A percentile compares a stretch with the other conserved stretches of the same genome.
These are phyloP conservation scores for Polydrusus tereticollis DNA, from an alignment of 2,888 invertebrate genomes.

Conservation along the genomic window DNA sequence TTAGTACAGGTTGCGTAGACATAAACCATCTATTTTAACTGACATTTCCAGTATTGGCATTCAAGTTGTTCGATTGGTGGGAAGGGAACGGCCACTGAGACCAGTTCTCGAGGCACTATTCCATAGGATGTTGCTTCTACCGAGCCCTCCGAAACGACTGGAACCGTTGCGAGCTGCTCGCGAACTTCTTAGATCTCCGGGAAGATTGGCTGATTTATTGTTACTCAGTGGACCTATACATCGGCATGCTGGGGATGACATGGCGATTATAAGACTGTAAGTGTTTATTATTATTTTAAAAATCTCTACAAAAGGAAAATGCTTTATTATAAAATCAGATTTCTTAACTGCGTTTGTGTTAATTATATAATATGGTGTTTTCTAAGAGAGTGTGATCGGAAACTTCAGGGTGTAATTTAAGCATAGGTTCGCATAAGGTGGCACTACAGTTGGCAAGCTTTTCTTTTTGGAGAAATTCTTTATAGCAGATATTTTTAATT, in stretches of 20 bases:
- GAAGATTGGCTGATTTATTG: conserved; percentile 79
- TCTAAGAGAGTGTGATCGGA: no score
- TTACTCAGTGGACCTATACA: conserved; percentile 73
- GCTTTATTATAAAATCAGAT: no score
- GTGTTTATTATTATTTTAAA: conserved; percentile 51
- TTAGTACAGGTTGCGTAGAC: no score
- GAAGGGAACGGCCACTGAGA: conserved; percentile 86
- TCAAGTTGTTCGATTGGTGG: conserved; percentile 89
- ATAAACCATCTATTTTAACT: not conserved
- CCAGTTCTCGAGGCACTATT: conserved; percentile 94
- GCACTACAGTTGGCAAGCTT: no score
- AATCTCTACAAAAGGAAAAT: not conserved
- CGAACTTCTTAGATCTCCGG: conserved; percentile 85
- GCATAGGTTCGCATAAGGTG: no score
- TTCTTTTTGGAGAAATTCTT: no score
- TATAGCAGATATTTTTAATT: no score
- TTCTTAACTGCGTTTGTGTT: no score
- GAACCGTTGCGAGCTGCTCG: conserved; percentile 88
- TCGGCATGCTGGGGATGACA: conserved; percentile 79
- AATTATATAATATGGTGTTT: no score
- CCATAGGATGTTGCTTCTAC: conserved; percentile 91
- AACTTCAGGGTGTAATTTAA: no score
- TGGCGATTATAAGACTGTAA: conserved; percentile 86
- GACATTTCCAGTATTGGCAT: conserved; percentile 81
- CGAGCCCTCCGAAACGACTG: conserved; percentile 85